Conservation (phyloP, 2,797 vertebrate genomes). For the Choloepus didactylus region DNA sequence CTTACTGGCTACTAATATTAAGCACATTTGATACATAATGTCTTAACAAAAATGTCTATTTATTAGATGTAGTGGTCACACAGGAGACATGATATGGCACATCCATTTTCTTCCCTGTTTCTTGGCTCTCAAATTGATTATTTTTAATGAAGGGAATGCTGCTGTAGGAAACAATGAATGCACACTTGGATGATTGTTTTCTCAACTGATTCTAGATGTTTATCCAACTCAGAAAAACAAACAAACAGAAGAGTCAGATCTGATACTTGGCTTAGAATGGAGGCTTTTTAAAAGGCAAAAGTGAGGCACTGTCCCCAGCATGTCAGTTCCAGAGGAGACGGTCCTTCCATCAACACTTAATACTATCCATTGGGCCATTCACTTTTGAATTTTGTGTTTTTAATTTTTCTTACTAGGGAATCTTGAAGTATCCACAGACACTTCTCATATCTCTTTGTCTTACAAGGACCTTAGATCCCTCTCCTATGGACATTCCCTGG, state of each 20-base stretch:
- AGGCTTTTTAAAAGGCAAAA: not conserved
- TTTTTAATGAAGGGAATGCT: not conserved
- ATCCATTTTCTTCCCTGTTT: not conserved
- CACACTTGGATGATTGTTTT: not conserved
- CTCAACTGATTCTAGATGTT: not conserved
- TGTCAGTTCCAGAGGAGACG: not conserved
- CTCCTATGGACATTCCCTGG: not conserved
- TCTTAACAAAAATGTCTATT: not conserved
- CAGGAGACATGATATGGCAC: not conserved
- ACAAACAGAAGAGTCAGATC: not conserved
- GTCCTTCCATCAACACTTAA: not conserved
- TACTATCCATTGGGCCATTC: not conserved
- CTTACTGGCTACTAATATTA: not conserved
- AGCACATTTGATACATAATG: not conserved
- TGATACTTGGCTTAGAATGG: not conserved
- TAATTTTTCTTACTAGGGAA: not conserved
- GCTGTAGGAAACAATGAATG: not conserved
- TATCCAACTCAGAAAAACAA: slow-evolving; percentile 2
- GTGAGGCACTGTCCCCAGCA: not conserved
- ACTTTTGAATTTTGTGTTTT: not conserved
- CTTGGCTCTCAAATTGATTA: not conserved
- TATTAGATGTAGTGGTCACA: not conserved
- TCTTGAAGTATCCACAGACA: not conserved
- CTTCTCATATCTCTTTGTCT: not conserved
- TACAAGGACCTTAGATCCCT: not conserved